Percentiles rank a stretch among this genome's conserved stretches.
phyloP scores from a whole-genome alignment of 2,888 invertebrate genomes.

The Lamellibrachia columna region DNA sequence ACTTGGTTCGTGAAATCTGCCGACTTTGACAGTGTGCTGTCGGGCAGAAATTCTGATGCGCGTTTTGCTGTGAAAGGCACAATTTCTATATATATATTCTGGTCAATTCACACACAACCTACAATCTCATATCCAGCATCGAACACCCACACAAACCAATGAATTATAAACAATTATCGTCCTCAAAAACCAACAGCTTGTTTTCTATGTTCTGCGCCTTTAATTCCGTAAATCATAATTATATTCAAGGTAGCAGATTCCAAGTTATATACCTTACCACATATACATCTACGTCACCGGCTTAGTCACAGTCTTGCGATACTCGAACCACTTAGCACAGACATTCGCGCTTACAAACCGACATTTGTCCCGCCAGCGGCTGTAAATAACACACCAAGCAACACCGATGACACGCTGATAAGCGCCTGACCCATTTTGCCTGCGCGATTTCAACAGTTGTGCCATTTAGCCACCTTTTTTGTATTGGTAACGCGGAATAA shows the following conservation, averaged over 20 bases:
- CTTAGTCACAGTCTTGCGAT: background rate
- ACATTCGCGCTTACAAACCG: background rate
- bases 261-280: background rate
- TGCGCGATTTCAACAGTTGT: background rate
- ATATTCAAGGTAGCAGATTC: background rate
- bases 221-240: background rate
- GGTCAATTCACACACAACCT: no score
- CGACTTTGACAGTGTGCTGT: background rate
- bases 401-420: background rate
- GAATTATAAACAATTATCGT: no score
- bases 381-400: background rate
- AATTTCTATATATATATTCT: no score
- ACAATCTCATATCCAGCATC: no score
- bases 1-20: background rate
- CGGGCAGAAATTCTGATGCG: background rate
- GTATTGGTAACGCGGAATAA: background rate
- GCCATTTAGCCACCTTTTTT: background rate
- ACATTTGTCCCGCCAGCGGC: background rate
- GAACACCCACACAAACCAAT: no score
- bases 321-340: background rate
- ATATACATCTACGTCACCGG: background rate
- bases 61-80: background rate
- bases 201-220: no score
- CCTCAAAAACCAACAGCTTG: no score
- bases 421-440: constrained; percentile 8